Evolutionary conservation across 2,888 invertebrate genomes (phyloP).

Genomic region (Meteorus colon): DNA sequence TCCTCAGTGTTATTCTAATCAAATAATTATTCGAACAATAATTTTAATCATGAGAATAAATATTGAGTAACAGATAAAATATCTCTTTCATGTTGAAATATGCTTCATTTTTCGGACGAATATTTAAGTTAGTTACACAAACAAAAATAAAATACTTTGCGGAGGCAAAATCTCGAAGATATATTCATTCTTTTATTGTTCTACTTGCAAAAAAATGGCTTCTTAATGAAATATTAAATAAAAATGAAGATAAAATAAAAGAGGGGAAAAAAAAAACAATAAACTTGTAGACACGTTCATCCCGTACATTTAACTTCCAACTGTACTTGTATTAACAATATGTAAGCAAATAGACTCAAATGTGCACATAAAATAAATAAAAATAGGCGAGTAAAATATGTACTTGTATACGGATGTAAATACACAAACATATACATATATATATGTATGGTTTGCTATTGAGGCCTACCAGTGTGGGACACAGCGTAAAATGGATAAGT

Average conservation of each 20-base stretch:
- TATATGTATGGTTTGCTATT: background rate
- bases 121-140: too few species aligned
- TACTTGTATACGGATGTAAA: background rate
- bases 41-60: too few species aligned
- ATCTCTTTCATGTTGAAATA: too few species aligned
- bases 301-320: conserved; percentile 22
- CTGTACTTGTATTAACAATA: conserved; percentile 21
- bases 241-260: conserved; percentile 2
- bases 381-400: background rate
- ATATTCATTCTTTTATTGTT: too few species aligned
- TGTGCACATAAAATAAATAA: conserved; percentile 22
- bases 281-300: conserved; percentile 22
- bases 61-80: too few species aligned
- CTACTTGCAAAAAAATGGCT: too few species aligned
- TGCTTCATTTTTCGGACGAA: too few species aligned
- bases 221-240: background rate
- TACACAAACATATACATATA: background rate
- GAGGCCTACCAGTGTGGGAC: conserved; percentile 6
- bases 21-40: too few species aligned
- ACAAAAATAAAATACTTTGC: too few species aligned
- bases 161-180: too few species aligned
- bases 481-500: conserved; percentile 6
- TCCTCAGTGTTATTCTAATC: too few species aligned
- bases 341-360: conserved; percentile 37
- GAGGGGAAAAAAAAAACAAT: conserved; percentile 13